Base-by-base conservation (phyloP, 2,113 vertebrate genomes). In the Cebidichthys violaceus region DNA sequence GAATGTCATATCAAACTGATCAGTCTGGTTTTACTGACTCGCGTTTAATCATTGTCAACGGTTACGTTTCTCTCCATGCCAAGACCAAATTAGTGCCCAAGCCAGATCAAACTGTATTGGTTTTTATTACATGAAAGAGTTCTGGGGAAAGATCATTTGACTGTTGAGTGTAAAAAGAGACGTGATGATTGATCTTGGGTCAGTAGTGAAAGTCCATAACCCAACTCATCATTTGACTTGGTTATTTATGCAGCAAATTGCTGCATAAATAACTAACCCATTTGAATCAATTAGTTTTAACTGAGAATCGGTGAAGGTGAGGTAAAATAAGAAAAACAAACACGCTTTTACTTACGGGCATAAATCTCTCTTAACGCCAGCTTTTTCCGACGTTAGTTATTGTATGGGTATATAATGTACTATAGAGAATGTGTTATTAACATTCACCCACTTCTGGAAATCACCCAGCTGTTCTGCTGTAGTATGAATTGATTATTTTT, bases 401-500 rank as follows among this genome's bases (percentile, higher is more conserved):
- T 66, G 2, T 62, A n/a, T 62, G 50, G 70, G 52, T 66, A 24
- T 64, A 22, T 62, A 9, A 18, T 79, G 71, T 75, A 60, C 59
- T 47, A 66, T 62, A 77, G 60, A 77, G 29, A 74, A 69, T 68
- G 61, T 81, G 31, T 86, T 54, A 39, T 45, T 47, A 61, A 75
- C 54, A 67, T 59, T 50, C 24, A 66, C 39, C 6, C 29, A 8
- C 68, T 52, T 52, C 35, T 81, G 72, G 57, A 82, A 82, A 80
- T 73, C 33, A 76, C 66, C 22, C 37, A 17, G 41, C 54, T 85
- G 17, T 72, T 85, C 86, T 90, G 85, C 88, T 90, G 77, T 88
- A 87, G 74, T 79, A 60, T 77, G 55, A 87, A 86, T n/a, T 79
- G 54, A 54, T 54, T 86, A 65, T 82, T 88, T 89, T 43, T 86